Conservation (phyloP, 1,140 invertebrate species). For the Papilio machaon region DNA sequence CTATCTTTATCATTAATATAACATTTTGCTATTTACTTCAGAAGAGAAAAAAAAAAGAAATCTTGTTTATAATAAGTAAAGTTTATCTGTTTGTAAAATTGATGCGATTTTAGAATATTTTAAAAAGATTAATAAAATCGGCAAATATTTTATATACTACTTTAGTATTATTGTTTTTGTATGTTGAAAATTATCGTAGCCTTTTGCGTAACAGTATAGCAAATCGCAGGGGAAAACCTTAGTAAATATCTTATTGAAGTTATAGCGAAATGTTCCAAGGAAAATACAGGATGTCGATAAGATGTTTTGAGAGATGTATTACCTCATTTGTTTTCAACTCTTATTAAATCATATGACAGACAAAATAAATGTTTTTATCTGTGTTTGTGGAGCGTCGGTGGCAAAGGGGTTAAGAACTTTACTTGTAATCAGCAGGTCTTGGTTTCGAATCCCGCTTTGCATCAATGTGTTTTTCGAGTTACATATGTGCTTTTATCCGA, state of each 20-base stretch:
- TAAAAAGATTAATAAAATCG: background rate
- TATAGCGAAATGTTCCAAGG: background rate
- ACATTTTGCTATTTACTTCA: background rate
- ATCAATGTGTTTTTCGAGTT: no score
- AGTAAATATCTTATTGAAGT: background rate
- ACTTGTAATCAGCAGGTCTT: no score
- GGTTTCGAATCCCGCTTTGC: no score
- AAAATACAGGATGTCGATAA: slow-evolving; percentile 27
- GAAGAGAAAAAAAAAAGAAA: background rate
- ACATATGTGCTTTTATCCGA: no score
- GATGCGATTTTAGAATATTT: background rate
- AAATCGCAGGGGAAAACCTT: background rate
- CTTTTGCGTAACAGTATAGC: background rate
- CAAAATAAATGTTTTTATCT: background rate
- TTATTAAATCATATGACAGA: slow-evolving; percentile 22
- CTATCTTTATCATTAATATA: background rate
- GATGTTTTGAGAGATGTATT: slow-evolving; percentile 16
- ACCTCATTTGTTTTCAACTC: slow-evolving; percentile 27
- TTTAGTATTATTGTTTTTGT: background rate
- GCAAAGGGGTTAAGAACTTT: background rate
- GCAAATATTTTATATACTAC: no score
- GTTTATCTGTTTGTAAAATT: background rate
- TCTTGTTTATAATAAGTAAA: background rate
- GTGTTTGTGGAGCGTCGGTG: no score
- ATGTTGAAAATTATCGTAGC: background rate